Base-by-base conservation (phyloP, 2,797 vertebrate genomes). In the Notolepis coatsorum region DNA sequence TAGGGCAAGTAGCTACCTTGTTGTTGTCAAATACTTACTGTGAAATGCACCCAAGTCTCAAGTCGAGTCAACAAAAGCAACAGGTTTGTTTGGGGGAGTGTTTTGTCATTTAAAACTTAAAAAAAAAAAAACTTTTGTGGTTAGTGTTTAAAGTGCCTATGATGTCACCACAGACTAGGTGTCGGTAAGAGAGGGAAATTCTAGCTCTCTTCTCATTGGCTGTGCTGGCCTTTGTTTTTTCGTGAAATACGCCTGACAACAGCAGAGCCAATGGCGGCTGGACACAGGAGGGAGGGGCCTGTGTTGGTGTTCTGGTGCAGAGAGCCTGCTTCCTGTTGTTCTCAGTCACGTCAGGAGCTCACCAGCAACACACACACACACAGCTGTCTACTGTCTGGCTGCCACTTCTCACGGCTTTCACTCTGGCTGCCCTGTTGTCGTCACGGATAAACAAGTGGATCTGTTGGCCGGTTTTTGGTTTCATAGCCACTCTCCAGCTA, bases 221-320 rank as follows among this genome's bases (percentile, higher is more conserved):
- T 70, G 9, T 45, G 15, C 3, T 12, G 9, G 1, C 20, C 50
- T 71, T 75, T 80, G 48, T 73, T 83, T 80, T 78, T 28, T 65
- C 53, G 24, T 71, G 68, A 73, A 71, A 81, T 72, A 61, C 0
- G 41, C 92, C 70, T 87, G 65, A 87, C 87, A 23, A 94, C 91
- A 94, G 68, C 50, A 24, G 56, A 80, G 79, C 92, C 91, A 93
- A 91, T 94, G 61, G 84, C 75, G 82, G 65, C 0, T 12, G 42
- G 68, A 4, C n/a, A n/a, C n/a, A n/a, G 0, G 35, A 33, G 68
- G 87, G 84, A 12, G 71, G 55, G 68, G 81, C 61, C 55, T 13
- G 15, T 17, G 30, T n/a, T 21, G 46, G 52, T 25, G 27, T 70
- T 66, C 73, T 74, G 74, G 73, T 69, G 35, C 59, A 62, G 28